Base-by-base conservation (phyloP, 2,797 vertebrate species). In the Sebastolobus altivelis region DNA sequence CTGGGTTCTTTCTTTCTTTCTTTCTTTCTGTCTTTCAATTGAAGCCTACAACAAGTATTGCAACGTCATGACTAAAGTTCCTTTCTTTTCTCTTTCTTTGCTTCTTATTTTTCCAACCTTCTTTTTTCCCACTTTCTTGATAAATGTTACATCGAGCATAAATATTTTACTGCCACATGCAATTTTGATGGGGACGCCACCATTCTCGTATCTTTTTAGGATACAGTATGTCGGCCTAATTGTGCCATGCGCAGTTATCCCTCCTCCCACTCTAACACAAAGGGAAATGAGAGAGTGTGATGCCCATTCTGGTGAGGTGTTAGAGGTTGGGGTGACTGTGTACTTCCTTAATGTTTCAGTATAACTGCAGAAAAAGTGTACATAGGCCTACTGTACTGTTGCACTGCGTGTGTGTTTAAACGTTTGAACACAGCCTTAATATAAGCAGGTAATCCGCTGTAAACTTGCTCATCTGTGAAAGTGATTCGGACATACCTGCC, bases 141-240 rank as follows among this genome's bases (percentile, higher is more conserved):
- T 94, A 88, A 95, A 95, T 95, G 86, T 94, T 95, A 92, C 89
- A 95, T 90, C n/a, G 46, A 58, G 54, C 83, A 94, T 95, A 33
- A 93, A 94, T 94, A 90, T 94, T 95, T 94, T 80, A 95, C 79
- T 22, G 77, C 75, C 74, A 65, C 84, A 93, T 95, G 90, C 90
- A 95, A 91, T 68, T 95, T 95, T 94, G 84, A 95, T 95, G 88
- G 62, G 16, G 84, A 77, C 52, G 66, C 85, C 86, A 88, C 85
- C 73, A 72, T 88, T 73, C 83, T 80, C 14, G 20, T 88, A 81
- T 90, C 82, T 92, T 85, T 86, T 89, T 69, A 68, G 83, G 81
- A 87, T 79, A 79, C 79, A 72, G 77, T 68, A 69, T 82, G 77
- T 86, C 37, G 82, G 72, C 83, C 79, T 88, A 88, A 94, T 91